Base-by-base conservation (phyloP, 2,888 invertebrate species). In the Augochlorella aurata region DNA sequence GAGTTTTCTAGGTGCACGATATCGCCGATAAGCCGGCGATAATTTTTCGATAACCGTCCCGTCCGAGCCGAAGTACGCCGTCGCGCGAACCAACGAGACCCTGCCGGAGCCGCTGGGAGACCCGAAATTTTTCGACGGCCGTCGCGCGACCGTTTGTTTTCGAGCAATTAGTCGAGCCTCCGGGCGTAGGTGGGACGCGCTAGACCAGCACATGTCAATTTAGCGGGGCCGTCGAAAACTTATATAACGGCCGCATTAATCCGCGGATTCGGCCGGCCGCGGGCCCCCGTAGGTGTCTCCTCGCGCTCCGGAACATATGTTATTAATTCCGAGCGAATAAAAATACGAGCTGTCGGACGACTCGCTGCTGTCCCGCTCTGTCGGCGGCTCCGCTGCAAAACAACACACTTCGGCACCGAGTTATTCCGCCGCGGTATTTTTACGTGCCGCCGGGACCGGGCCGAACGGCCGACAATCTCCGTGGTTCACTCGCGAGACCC, bases 141-240 rank as follows among this genome's bases (percentile, higher is more conserved):
- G 58, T 14, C 14, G 58, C 10, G 14, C 24, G 58, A 5, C 24
- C 0, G 16, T 58, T 24, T 7, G 18, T 18, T 0, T 24, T 16
- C 58, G 7, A 24, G 58, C 58, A 24, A 58, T 58, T 24, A 16
- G 14, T 24, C 1, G 12, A 5, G 54, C 54, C 14, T 14, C 24
- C 24, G 24, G 14, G 47, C 78, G 24, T 83, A 77, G 74, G 63
- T 54, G 69, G 38, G 65, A 47, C 24, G 68, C 79, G 78, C 79
- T 83, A 85, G 83, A 85, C 74, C 85, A 84, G 77, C 85, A 85
- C 78, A 83, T 79, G 83, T 75, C 66, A 79, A 83, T 81, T 85
- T 67, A 38, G 29, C 44, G 38, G 18, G n/a, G 66, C 38, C 66
- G 50, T 68, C 80, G 74, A 50, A 76, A 82, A 80, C 65, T 83